Conservation (phyloP, 2,113 vertebrate genomes). For the Melanostigma gelatinosum region DNA sequence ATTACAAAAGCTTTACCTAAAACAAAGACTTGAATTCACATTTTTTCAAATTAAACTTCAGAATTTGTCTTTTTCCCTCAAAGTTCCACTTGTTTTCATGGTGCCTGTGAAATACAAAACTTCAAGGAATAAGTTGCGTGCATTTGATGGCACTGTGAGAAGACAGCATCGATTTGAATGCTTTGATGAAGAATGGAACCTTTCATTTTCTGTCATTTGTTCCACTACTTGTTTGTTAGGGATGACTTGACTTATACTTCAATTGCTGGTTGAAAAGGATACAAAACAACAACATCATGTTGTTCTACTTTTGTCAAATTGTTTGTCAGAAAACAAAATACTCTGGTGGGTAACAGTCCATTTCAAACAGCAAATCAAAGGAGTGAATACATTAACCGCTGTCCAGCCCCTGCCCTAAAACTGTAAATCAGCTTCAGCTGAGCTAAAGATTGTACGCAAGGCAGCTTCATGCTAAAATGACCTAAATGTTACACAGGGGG, state of each 20-base stretch:
- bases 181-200: constrained; percentile 66
- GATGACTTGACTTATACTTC: constrained; percentile 57
- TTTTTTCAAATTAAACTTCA: neutral
- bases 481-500: neutral
- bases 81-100: constrained; percentile 16
- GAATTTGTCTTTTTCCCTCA: constrained; percentile 4
- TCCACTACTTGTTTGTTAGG: constrained; percentile 53
- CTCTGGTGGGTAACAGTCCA: constrained; percentile 12
- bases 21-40: neutral
- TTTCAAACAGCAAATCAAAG: constrained; percentile 31
- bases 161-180: constrained; percentile 41
- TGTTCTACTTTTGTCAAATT: constrained; percentile 29
- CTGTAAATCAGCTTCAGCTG: constrained; percentile 2
- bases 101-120: constrained; percentile 41
- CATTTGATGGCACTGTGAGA: constrained; percentile 29
- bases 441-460: neutral
- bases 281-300: constrained; percentile 23
- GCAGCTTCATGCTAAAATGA: neutral
- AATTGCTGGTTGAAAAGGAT: constrained; percentile 47
- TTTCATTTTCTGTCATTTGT: constrained; percentile 67
- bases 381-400: neutral
- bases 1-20: neutral
- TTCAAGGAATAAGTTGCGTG: constrained; percentile 6
- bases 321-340: constrained; percentile 46
- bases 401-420: constrained; percentile 6